phyloP scores from a whole-genome alignment of 1,140 invertebrate genomes.

The Venturia canescens region DNA sequence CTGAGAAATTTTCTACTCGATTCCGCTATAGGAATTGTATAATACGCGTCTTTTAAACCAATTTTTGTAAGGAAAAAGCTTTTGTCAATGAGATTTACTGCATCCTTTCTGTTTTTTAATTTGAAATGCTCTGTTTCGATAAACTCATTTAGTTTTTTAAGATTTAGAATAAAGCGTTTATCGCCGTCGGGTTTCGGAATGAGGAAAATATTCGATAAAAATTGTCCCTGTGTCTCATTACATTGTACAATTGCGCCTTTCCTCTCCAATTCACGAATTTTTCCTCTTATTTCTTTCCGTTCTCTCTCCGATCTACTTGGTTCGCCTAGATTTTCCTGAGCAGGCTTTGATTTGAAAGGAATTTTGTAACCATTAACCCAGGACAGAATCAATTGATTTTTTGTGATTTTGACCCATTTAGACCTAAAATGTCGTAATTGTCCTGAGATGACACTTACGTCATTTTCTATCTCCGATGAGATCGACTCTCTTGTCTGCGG shows the following conservation, averaged over 20 bases:
- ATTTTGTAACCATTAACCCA: not conserved
- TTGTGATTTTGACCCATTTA: not conserved
- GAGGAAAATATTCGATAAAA: conserved; percentile 51
- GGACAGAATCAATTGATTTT: not conserved
- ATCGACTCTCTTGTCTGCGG: not conserved
- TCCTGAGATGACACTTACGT: not conserved
- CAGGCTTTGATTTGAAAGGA: not conserved
- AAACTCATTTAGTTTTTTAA: conserved; percentile 49
- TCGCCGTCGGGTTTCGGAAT: conserved; percentile 49
- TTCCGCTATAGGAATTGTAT: not conserved
- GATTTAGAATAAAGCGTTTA: conserved; percentile 43
- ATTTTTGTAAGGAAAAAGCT: conserved; percentile 14
- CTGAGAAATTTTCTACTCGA: not conserved
- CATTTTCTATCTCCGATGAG: not conserved
- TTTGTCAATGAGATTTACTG: conserved; percentile 34
- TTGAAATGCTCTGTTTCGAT: conserved; percentile 50
- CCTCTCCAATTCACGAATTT: not conserved
- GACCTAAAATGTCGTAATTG: not conserved
- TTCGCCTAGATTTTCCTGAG: not conserved
- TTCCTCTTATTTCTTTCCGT: not conserved
- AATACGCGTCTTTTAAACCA: not conserved
- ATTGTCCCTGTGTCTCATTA: not conserved
- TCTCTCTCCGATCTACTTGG: conserved; percentile 8
- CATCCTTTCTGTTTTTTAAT: conserved; percentile 47
- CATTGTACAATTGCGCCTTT: conserved; percentile 50